Base-by-base conservation (phyloP, 2,113 vertebrate genomes). In the Caranx melampygus region DNA sequence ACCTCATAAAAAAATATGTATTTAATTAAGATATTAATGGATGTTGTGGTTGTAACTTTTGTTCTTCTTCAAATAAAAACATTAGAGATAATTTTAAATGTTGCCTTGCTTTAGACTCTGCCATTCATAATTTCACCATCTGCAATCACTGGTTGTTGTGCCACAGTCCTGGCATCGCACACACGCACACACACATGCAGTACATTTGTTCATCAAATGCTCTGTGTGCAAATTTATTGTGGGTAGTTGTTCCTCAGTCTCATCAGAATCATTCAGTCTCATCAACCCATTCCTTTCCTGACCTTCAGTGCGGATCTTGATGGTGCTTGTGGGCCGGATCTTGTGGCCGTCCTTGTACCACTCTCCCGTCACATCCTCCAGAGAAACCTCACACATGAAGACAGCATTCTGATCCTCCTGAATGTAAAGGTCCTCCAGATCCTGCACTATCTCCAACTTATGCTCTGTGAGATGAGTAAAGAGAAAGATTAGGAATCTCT, bases 271-370 rank as follows among this genome's bases (percentile, higher is more conserved):
- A 5, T 13, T 52, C 7, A 35, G 4, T 20, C 26, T 8, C 18
- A 26, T 58, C 6, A 55, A 8, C 0, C 37, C 9, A 3, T 18
- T 65, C 15, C 1, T 55, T 59, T 3, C 49, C 75, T 84, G 15
- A 99, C 97, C 97, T 95, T 99, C 98, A 78, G 96, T 96, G 3
- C 97, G 95, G 76, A 95, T 96, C 90, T 97, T 98, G 86, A 96
- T 91, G 0, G 90, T 95, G 90, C 86, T 86, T 21, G 89, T 95
- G 54, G 95, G 89, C 45, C 95, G 93, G 80, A 97, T 94, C 89
- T 75, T 95, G 82, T 96, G 92, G 3, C 94, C 91, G 0, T 95
- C 90, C 44, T 91, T 95, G 89, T 94, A 95, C 96, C 97, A 97
- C 74, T 97, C 95, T 6, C 94, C 95, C 0, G 81, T 87, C 62